phyloP scores from a whole-genome alignment of 2,113 vertebrate species.

The Equus quagga region DNA sequence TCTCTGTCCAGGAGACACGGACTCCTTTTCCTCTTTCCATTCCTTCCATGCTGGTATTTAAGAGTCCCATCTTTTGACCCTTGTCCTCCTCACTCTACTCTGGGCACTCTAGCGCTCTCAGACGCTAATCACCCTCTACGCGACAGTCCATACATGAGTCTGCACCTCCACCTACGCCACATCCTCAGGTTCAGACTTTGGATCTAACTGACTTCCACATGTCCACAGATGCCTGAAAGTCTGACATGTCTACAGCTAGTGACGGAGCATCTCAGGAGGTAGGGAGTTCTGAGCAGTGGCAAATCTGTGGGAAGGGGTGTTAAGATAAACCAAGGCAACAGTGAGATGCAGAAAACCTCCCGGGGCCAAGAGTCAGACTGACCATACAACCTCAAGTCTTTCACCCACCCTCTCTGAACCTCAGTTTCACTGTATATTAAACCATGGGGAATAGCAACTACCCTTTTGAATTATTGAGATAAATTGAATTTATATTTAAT shows the following conservation, averaged over 20 bases:
- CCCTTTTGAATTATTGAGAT: background rate
- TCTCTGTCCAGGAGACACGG: background rate
- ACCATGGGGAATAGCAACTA: background rate
- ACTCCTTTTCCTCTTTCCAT: background rate
- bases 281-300: background rate
- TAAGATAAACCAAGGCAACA: background rate
- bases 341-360: background rate
- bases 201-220: background rate
- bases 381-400: background rate
- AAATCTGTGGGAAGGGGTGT: background rate
- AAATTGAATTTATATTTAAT: constrained; percentile 18
- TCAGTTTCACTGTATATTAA: background rate
- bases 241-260: background rate
- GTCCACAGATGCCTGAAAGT: background rate
- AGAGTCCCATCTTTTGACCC: background rate
- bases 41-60: background rate
- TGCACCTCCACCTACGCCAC: background rate
- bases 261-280: background rate
- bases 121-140: background rate
- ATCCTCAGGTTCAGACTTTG: background rate
- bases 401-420: background rate
- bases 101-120: background rate
- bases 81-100: background rate
- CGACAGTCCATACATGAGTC: background rate
- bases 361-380: background rate